phyloP scores from a whole-genome alignment of 2,113 vertebrate genomes.

The Chitala chitala region DNA sequence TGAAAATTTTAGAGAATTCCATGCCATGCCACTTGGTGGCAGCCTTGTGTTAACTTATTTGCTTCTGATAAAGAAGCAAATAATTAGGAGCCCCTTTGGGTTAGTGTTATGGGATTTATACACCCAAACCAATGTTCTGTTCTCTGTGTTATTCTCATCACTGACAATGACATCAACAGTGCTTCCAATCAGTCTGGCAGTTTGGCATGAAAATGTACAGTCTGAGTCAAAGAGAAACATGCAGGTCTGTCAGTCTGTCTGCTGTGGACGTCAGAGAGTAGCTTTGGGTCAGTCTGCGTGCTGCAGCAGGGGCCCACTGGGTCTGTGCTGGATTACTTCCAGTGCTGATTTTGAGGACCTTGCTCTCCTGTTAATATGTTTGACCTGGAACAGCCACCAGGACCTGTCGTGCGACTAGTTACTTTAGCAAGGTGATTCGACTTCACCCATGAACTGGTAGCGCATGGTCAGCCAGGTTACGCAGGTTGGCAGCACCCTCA shows the following conservation, averaged over 20 bases:
- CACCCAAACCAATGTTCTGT: background rate
- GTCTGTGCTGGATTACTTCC: background rate
- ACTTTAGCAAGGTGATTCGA: too few species aligned
- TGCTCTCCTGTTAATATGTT: too few species aligned
- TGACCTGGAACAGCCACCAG: too few species aligned
- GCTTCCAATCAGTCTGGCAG: too few species aligned
- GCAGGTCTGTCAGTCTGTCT: too few species aligned
- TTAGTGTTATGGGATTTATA: too few species aligned
- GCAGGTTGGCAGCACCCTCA: too few species aligned
- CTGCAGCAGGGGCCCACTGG: background rate
- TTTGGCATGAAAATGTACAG: background rate
- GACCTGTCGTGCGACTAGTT: too few species aligned
- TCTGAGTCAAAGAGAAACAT: background rate
- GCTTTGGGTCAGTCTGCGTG: background rate
- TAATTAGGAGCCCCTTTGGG: background rate
- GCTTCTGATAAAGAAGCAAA: too few species aligned
- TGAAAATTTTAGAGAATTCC: background rate
- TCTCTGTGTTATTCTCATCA: background rate
- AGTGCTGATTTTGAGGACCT: background rate
- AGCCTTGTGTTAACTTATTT: constrained; percentile 4
- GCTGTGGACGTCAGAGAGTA: background rate
- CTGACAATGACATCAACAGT: too few species aligned
- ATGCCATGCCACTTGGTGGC: constrained; percentile 20
- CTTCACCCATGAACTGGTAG: too few species aligned
- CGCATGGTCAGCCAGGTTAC: too few species aligned